A percentile compares a stretch with the other conserved stretches of the same genome.
Evolutionary conservation across 2,113 vertebrate genomes (phyloP).

Genomic region (Accipiter cooperii): DNA sequence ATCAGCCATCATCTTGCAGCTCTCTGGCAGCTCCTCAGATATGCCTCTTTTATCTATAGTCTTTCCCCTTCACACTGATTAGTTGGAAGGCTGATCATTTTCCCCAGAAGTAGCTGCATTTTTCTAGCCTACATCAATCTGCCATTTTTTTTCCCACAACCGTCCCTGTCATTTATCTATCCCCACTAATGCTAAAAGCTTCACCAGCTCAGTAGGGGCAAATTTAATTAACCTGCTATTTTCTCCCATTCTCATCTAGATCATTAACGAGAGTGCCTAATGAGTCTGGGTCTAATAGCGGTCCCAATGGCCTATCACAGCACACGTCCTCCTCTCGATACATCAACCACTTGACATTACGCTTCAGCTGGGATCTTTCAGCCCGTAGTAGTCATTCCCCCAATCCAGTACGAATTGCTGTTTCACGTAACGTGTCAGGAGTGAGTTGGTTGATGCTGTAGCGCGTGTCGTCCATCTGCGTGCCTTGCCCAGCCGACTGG

Average conservation of each 20-base stretch:
- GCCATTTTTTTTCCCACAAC: not conserved
- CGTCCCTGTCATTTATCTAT: not conserved
- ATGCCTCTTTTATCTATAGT: not conserved
- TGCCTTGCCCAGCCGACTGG: not conserved
- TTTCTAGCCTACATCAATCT: not conserved
- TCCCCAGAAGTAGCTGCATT: not conserved
- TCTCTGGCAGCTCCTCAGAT: slow-evolving; percentile 32
- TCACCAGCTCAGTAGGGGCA: not conserved
- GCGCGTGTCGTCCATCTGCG: not conserved
- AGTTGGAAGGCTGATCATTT: not conserved
- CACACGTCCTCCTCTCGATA: not conserved
- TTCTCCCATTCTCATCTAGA: not conserved
- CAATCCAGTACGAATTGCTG: not conserved
- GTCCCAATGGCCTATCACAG: not conserved
- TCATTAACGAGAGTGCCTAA: not conserved
- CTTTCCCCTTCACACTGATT: not conserved
- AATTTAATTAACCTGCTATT: slow-evolving; percentile 26
- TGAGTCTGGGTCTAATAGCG: not conserved
- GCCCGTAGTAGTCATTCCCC: not conserved
- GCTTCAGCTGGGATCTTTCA: not conserved
- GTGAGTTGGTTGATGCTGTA: not conserved
- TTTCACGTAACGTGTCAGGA: too few species aligned
- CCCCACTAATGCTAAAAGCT: not conserved
- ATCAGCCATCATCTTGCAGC: slow-evolving; percentile 5
- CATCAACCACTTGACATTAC: not conserved